Evolutionary conservation across 2,113 vertebrate species (phyloP), one percentile per base, ranked within the genome.

Genomic region (Myotis davidii): DNA sequence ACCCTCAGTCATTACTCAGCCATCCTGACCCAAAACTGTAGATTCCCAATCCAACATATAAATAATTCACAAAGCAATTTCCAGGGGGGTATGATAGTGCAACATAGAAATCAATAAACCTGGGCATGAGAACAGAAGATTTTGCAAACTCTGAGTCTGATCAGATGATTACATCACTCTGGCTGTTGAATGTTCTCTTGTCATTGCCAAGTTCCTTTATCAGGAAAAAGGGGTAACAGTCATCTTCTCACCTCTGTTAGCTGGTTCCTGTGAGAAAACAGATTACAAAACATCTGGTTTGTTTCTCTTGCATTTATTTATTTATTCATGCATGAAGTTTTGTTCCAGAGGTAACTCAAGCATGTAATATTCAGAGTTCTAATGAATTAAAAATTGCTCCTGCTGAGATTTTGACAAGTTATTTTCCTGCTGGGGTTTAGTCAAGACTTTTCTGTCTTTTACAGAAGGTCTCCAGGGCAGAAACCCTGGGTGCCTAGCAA

Each of bases 231-330:
- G 95, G 90, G 52, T 90, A 89, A 96, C 27, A 90, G 96, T 88
- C 94, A 81, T 59, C 34, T 89, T 94, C 90, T 50, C 48, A 39
- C 45, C 29, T 59, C 84, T 96, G 65, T 56, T 45, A 59, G 78
- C 7, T 90, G 25, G 92, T 92, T 96, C 45, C 48, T 56, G 48
- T 54, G 91, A 85, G 67, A 96, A 48, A 90, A 70, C 13, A 93
- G 88, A 96, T 96, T 84, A 98, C 16, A 23, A 59, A 96, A 94
- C 91, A 95, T 95, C 91, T 97, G 88, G 34, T 96, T 92, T 79
- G 9, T 52, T 74, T 95, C 84, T 94, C 59, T 96, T 95, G 42
- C 32, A 65, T 91, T 97, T 96, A 88, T 88, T 91, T 97, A 70
- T 42, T 94, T 94, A 90, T 90, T 98, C 78, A 91, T 94, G n/a